Evolutionary conservation across 2,113 vertebrate species (phyloP).

Genomic region (Poeciliopsis occidentalis): DNA sequence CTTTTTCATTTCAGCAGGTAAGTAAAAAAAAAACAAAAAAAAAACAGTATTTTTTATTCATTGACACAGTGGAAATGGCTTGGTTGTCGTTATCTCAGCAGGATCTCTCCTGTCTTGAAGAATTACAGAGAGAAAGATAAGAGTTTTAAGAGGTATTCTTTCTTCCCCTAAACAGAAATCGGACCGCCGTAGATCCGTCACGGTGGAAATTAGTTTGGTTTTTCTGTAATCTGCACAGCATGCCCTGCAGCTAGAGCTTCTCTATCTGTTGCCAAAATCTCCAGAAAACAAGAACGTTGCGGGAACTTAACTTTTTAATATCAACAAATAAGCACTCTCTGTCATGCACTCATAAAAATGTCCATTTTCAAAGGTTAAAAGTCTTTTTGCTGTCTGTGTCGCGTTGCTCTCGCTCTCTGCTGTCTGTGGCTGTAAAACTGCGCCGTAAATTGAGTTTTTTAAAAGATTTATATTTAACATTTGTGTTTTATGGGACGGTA

Average conservation of each 20-base stretch:
- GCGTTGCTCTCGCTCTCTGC: not conserved
- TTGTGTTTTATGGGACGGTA: not conserved
- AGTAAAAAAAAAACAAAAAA: constrained; percentile 46
- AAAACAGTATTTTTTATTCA: constrained; percentile 2
- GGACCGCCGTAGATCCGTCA: constrained; percentile 47
- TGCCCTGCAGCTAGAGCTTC: not conserved
- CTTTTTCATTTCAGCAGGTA: constrained; percentile 15
- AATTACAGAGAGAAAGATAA: constrained; percentile 37
- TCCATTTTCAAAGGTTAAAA: not conserved
- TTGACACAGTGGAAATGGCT: constrained; percentile 30
- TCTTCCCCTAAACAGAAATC: constrained; percentile 10
- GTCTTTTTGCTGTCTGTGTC: too few relatives aligned
- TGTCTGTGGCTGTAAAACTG: not conserved
- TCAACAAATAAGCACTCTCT: not conserved
- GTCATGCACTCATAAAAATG: not conserved
- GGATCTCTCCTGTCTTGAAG: constrained; percentile 38
- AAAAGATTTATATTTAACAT: not conserved
- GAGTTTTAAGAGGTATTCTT: constrained; percentile 14
- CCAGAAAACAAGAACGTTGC: not conserved
- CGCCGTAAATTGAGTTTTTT: not conserved
- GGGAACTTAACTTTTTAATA: not conserved
- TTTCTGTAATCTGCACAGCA: constrained; percentile 30
- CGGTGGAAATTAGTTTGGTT: constrained; percentile 40
- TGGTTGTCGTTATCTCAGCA: constrained; percentile 45
- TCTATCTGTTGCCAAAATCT: not conserved